phyloP scores from a whole-genome alignment of 2,888 invertebrate species.

The Euplexia lucipara region DNA sequence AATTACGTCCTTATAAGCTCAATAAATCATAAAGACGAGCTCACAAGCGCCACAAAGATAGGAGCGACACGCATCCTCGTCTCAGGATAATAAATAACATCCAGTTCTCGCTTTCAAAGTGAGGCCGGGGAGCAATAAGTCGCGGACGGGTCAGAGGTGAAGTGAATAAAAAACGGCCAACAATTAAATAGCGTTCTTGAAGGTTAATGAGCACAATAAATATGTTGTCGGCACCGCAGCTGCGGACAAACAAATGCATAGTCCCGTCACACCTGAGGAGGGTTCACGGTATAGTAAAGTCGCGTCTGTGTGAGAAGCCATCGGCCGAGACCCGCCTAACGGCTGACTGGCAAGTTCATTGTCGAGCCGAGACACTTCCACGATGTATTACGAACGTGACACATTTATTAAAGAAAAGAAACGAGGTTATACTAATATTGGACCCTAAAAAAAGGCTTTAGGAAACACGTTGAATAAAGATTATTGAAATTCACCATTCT shows the following conservation, averaged over 20 bases:
- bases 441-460: slow-evolving; percentile 66
- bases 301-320: slow-evolving; percentile 71
- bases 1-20: slow-evolving; percentile 86
- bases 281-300: slow-evolving; percentile 71
- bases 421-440: slow-evolving; percentile 78
- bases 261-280: slow-evolving; percentile 87
- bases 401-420: slow-evolving; percentile 75
- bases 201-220: slow-evolving; percentile 91
- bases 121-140: slow-evolving; percentile 90
- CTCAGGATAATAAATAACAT: slow-evolving; percentile 89
- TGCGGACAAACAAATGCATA: slow-evolving; percentile 89
- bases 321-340: slow-evolving; percentile 71
- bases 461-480: slow-evolving; percentile 61
- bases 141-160: slow-evolving; percentile 90
- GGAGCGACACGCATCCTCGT: slow-evolving; percentile 87
- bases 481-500: slow-evolving; percentile 68
- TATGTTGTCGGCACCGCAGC: slow-evolving; percentile 91
- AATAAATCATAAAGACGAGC: slow-evolving; percentile 87
- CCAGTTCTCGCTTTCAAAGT: slow-evolving; percentile 90
- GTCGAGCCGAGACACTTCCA: slow-evolving; percentile 77
- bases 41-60: slow-evolving; percentile 89
- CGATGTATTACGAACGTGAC: slow-evolving; percentile 78
- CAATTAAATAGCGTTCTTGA: slow-evolving; percentile 91
- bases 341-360: slow-evolving; percentile 86
- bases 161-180: slow-evolving; percentile 91